phyloP scores from a whole-genome alignment of 1,140 invertebrate species.

The Drosophila mojavensis region DNA sequence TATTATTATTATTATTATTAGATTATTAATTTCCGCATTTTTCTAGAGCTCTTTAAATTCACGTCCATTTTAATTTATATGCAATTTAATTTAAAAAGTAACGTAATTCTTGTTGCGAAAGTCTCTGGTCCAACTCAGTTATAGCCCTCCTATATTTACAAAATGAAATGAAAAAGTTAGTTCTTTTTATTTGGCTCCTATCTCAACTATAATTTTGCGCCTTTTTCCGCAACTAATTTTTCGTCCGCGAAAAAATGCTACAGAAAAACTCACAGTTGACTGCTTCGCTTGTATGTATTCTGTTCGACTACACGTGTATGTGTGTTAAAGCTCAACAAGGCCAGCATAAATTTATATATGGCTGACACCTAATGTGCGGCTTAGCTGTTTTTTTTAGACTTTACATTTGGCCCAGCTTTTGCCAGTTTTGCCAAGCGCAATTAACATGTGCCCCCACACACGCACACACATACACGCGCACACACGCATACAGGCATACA shows the following conservation, averaged over 20 bases:
- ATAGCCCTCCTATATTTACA: no score
- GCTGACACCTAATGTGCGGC: constrained; percentile 73
- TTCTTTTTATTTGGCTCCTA: not conserved
- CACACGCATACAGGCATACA: constrained; percentile 16
- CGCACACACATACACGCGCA: not conserved
- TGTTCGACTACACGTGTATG: not conserved
- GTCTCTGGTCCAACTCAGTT: no score
- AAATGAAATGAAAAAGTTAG: not conserved
- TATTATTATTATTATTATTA: no score
- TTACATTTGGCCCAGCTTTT: constrained; percentile 38
- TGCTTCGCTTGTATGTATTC: constrained; percentile 15
- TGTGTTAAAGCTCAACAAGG: constrained; percentile 57
- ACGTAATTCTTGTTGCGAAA: no score
- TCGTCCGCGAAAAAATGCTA: constrained; percentile 37
- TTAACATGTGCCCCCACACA: constrained; percentile 48
- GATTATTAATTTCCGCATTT: no score
- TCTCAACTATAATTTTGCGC: constrained; percentile 6
- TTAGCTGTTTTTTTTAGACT: constrained; percentile 60
- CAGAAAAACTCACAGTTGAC: constrained; percentile 30
- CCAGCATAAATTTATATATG: constrained; percentile 71
- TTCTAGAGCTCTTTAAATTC: no score
- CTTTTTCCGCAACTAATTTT: constrained; percentile 39
- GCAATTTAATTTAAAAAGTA: no score
- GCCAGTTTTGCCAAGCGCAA: constrained; percentile 55
- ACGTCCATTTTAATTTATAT: no score